Conservation (phyloP, 2,888 invertebrate genomes). For the Dugesia japonica region DNA sequence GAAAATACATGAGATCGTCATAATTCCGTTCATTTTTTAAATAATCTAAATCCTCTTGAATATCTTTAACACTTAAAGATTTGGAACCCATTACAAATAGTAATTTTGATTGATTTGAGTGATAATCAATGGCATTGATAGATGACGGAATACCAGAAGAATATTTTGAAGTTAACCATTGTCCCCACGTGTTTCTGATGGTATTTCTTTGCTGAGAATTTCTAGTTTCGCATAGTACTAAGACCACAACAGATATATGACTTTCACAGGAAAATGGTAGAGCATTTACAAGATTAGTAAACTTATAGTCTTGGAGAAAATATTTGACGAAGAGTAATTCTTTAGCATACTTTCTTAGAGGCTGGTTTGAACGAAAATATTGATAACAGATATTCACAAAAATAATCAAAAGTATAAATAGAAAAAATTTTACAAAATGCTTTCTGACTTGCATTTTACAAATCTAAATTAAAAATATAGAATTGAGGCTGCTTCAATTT, state of each 20-base stretch:
- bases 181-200: constrained; percentile 2
- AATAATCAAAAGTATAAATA: no score
- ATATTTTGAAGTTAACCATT: not conserved
- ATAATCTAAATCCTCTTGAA: not conserved
- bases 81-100: not conserved
- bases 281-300: not conserved
- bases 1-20: not conserved
- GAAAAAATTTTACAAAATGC: no score
- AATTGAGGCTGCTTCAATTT: no score
- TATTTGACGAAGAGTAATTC: not conserved
- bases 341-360: not conserved
- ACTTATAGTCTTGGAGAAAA: not conserved
- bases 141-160: not conserved
- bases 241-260: not conserved
- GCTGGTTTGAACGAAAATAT: no score
- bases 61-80: not conserved
- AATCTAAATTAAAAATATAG: no score
- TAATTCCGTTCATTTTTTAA: not conserved
- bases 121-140: not conserved
- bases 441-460: no score
- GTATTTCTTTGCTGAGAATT: not conserved
- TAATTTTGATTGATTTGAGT: not conserved
- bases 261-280: not conserved
- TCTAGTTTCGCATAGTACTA: not conserved
- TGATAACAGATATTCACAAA: no score